A percentile compares a stretch with the other conserved stretches of the same genome.
Evolutionary conservation across 1,140 invertebrate genomes (phyloP).

Genomic region (Cataglyphis hispanica): DNA sequence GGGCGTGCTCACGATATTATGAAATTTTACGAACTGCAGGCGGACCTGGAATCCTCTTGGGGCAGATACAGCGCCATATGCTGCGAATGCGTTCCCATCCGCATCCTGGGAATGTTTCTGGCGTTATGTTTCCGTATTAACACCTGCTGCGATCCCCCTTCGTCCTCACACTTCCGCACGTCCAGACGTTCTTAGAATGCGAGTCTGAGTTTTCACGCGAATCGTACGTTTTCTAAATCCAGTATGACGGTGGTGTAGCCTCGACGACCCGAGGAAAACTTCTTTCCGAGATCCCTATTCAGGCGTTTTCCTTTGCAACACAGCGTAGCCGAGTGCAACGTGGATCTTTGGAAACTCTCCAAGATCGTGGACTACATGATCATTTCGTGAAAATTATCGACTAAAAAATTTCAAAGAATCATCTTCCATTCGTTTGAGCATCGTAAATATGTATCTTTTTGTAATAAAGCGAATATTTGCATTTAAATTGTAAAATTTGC

Average conservation of each 20-base stretch:
- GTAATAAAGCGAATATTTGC: no score
- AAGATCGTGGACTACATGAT: conserved; percentile 1
- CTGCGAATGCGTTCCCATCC: conserved; percentile 73
- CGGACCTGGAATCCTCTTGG: conserved; percentile 51
- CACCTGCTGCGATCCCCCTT: conserved; percentile 70
- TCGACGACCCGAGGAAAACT: conserved; percentile 40
- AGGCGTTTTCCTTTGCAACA: conserved; percentile 8
- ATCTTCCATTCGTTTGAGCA: neutral
- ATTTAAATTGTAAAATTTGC: conserved; percentile 24
- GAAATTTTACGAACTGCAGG: conserved; percentile 75
- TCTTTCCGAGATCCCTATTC: conserved; percentile 48
- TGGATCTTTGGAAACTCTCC: conserved; percentile 38
- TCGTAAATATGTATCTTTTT: neutral
- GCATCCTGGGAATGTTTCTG: conserved; percentile 67
- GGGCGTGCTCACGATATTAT: conserved; percentile 65
- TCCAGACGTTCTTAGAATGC: conserved; percentile 42
- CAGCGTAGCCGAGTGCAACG: neutral
- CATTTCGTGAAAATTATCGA: conserved; percentile 44
- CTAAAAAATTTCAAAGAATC: neutral
- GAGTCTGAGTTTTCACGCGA: conserved; percentile 40
- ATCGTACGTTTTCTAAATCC: conserved; percentile 56
- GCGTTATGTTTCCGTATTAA: conserved; percentile 80
- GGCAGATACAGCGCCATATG: conserved; percentile 74
- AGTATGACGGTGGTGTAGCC: neutral
- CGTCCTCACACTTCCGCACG: conserved; percentile 8